Percentiles rank a stretch among this genome's conserved stretches.
phyloP scores from a whole-genome alignment of 2,113 vertebrate species.

The Ophthalmotilapia sp. region DNA sequence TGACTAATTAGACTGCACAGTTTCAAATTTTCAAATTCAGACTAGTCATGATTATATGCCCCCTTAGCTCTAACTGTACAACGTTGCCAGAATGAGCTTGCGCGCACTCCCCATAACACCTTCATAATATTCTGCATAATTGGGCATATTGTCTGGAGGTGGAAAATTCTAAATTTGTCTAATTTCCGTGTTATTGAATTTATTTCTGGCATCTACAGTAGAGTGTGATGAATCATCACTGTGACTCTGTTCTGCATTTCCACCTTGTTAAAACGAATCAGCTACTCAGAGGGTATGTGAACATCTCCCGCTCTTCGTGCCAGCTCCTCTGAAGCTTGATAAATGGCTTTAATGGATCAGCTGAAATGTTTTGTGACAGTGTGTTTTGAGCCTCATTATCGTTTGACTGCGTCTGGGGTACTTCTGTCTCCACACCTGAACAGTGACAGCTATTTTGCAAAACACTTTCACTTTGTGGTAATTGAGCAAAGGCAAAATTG shows the following conservation, averaged over 20 bases:
- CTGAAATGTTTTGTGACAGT: neutral
- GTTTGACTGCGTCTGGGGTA: neutral
- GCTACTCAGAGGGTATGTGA: neutral
- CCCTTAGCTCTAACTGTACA: neutral
- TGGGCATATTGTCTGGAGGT: neutral
- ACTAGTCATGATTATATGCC: neutral
- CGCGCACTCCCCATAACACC: neutral
- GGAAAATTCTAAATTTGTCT: neutral
- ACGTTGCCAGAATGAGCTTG: neutral
- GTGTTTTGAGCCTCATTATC: neutral
- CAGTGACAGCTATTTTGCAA: neutral
- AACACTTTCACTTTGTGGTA: neutral
- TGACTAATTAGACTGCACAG: neutral
- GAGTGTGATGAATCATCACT: neutral
- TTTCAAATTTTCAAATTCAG: neutral
- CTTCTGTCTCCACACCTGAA: neutral
- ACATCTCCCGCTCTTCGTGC: neutral
- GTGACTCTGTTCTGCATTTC: neutral
- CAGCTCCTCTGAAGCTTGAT: neutral
- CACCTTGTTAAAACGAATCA: neutral
- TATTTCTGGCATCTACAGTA: neutral
- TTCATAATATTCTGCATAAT: neutral
- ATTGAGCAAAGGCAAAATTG: neutral
- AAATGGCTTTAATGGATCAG: neutral
- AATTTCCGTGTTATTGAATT: neutral